Evolutionary conservation across 2,113 vertebrate species (phyloP), one percentile per base, ranked within the genome.

Genomic region (Thalassoma bifasciatum): DNA sequence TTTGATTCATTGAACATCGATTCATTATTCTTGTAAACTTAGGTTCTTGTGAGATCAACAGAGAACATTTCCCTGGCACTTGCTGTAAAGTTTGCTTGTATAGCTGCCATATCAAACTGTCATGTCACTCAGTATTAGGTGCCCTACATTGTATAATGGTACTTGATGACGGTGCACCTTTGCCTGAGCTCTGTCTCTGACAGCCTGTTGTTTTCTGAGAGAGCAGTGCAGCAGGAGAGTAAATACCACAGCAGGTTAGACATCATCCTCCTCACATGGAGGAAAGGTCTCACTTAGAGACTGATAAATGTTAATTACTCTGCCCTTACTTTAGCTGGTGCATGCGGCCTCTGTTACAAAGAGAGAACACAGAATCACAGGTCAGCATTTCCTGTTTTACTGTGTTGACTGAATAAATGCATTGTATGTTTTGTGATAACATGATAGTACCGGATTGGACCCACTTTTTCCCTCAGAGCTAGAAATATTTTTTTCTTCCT

Each of bases 261-360:
- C 85, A 84, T 92, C 82, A 85, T 78, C 82, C 66, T 74, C 73
- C 70, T 42, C 78, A 77, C 26, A 52, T 77, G 70, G 68, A 65
- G 72, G 78, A 93, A 93, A 92, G 92, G 91, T 93, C 88, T 91
- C 82, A 83, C 85, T 65, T 44, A 52, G 81, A 92, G 86, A 92
- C 81, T 93, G 93, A 94, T 93, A 91, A 93, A 93, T 93, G 93
- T 94, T 93, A 94, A 94, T 94, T 90, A 92, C 89, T 77, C 68
- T 24, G 59, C 47, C 53, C 84, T 91, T 92, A 92, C 91, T 92
- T 91, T 72, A 86, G 88, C 77, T 11, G 22, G 47, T 79, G 84
- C 69, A 80, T 21, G 56, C 44, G 65, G 57, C 66, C 62, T 58
- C 64, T 62, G 75, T 76, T 81, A 75, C 34, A 50, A 75, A 79